phyloP scores from a whole-genome alignment of 1,140 invertebrate genomes.

The Calliphora vicina region DNA sequence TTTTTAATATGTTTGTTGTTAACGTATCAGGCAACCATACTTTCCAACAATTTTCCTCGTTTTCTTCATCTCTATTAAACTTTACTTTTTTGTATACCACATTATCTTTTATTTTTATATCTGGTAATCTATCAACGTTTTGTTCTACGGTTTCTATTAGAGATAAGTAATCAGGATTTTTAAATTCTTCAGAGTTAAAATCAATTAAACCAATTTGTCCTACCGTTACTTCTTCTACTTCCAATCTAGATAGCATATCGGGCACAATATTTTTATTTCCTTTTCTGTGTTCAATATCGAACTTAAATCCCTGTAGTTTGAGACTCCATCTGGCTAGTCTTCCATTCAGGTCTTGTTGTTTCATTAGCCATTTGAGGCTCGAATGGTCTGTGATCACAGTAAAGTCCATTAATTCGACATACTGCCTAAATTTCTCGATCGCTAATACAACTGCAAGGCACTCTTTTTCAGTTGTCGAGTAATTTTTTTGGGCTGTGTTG shows the following conservation, averaged over 20 bases:
- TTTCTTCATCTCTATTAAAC: too few species aligned
- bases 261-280: conserved; percentile 52
- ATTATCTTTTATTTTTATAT: neutral
- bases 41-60: neutral
- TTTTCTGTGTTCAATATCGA: neutral
- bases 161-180: neutral
- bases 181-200: neutral
- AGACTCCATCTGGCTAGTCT: neutral
- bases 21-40: too few species aligned
- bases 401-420: too few species aligned
- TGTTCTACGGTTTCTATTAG: neutral
- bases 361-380: conserved; percentile 30
- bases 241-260: conserved; percentile 46
- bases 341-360: conserved; percentile 38
- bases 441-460: conserved; percentile 62
- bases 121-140: conserved; percentile 14
- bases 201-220: neutral
- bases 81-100: too few species aligned
- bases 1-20: too few species aligned
- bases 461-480: too few species aligned
- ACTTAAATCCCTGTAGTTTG: too few species aligned
- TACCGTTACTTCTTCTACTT: conserved; percentile 21
- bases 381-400: too few species aligned
- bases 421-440: conserved; percentile 56
- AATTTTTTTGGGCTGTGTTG: neutral